Base-by-base conservation (phyloP, 2,113 vertebrate species). In the Pyrgilauda ruficollis region DNA sequence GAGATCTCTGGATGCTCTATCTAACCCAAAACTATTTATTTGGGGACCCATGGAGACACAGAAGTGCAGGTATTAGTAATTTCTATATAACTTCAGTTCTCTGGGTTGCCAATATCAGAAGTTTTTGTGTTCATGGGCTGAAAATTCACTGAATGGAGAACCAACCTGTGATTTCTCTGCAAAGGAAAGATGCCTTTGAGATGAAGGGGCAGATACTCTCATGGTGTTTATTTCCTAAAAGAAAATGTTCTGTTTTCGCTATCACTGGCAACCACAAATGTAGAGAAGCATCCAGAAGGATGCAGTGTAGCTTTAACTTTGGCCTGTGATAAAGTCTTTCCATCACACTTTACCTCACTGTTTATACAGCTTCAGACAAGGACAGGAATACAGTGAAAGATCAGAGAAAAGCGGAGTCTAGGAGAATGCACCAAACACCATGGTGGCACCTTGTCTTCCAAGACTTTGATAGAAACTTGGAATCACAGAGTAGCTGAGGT, bases 61-160 rank as follows among this genome's bases (percentile, higher is more conserved):
- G 13, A 63, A 90, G 30, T 56, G 13, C 35, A 86, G 18, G 23
- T 10, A 52, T 61, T 41, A 69, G 58, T 80, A n/a, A 66, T 5
- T 52, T 52, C 37, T 79, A 23, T 6, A 1, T 15, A 66, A 53
- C 0, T 2, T 4, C 39, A 61, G 13, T 15, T 77, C 2, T 7
- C 14, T 35, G 28, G 21, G 17, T 74, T 74, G 52, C 47, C 46
- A 47, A 15, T 72, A 39, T 26, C 43, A 68, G n/a, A 89, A 56
- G 21, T 13, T 21, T 43, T 87, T 67, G 44, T 47, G 13, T 15
- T 23, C 41, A 52, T 5, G n/a, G 10, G 28, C 16, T 44, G 23
- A 89, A 89, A n/a, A 52, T 22, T 68, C n/a, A 77, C 35, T 18
- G 10, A 81, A 62, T 7, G 8, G 20, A 70, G 56, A 74, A 69